Conservation (phyloP, 2,888 invertebrate genomes). For the Ferdinandea cuprea region DNA sequence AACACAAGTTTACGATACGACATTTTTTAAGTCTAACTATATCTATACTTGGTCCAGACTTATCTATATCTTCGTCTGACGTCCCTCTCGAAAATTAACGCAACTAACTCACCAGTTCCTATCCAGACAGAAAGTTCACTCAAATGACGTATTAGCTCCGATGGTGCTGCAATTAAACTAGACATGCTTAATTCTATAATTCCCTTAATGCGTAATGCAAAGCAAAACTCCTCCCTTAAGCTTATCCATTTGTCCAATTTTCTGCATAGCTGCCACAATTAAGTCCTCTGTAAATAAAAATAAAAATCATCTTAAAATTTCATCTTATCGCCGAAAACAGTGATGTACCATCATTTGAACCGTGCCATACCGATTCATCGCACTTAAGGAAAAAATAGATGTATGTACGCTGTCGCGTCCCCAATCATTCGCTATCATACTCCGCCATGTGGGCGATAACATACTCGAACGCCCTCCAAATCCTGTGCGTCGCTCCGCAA, state of each 20-base stretch:
- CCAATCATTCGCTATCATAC: constrained; percentile 36
- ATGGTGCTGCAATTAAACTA: not conserved
- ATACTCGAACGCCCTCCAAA: constrained; percentile 48
- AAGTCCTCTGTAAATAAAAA: constrained; percentile 20
- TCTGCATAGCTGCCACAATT: constrained; percentile 25
- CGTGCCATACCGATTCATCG: not conserved
- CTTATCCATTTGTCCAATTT: constrained; percentile 30
- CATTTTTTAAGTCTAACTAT: no score
- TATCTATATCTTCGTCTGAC: no score
- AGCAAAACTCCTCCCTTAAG: constrained; percentile 6
- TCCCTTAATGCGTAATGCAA: constrained; percentile 10
- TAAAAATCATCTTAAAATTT: no score
- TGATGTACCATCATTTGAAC: not conserved
- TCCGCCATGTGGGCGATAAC: constrained; percentile 29
- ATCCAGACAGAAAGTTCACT: no score
- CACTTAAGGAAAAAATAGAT: constrained; percentile 31
- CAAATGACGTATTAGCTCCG: no score
- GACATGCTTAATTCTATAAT: not conserved
- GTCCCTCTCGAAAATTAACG: no score
- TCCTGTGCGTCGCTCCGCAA: constrained; percentile 18
- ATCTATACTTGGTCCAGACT: no score
- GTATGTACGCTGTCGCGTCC: constrained; percentile 28
- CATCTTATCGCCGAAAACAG: constrained; percentile 25
- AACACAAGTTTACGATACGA: no score
- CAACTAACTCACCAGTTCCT: no score